These are phyloP conservation scores for Phortica magna DNA, from an alignment of 2,888 invertebrate species.

Conservation along the genomic window DNA sequence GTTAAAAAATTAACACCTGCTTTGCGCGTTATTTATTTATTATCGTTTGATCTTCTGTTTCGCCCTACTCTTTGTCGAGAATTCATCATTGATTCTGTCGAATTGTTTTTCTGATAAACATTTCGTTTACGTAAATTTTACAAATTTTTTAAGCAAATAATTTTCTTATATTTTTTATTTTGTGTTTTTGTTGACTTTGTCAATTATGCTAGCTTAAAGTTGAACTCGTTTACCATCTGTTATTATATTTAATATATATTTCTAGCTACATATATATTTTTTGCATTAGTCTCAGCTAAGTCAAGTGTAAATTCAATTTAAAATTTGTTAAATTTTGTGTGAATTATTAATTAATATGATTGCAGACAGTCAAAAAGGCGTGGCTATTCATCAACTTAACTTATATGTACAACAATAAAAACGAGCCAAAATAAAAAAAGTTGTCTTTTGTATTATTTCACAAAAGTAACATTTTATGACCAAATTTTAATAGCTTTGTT, in stretches of 20 bases:
- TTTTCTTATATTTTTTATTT: neutral
- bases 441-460: neutral
- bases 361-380: neutral
- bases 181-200: slow-evolving; percentile 1
- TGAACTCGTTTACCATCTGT: neutral
- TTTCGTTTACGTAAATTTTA: slow-evolving; percentile 31
- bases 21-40: slow-evolving; percentile 13
- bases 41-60: slow-evolving; percentile 31
- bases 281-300: neutral
- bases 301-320: slow-evolving; percentile 12
- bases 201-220: neutral
- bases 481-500: too few relatives aligned
- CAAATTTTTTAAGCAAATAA: slow-evolving; percentile 63
- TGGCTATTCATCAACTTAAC: neutral
- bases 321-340: neutral
- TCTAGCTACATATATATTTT: neutral
- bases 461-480: too few relatives aligned
- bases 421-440: neutral
- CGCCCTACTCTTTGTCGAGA: slow-evolving; percentile 16
- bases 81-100: slow-evolving; percentile 17
- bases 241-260: neutral
- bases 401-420: neutral
- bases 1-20: slow-evolving; percentile 65
- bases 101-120: neutral
- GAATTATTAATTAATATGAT: slow-evolving; percentile 21